These are phyloP conservation scores for Malurus alboscapulatus DNA, from an alignment of 2,113 vertebrate genomes.

Conservation along the genomic window DNA sequence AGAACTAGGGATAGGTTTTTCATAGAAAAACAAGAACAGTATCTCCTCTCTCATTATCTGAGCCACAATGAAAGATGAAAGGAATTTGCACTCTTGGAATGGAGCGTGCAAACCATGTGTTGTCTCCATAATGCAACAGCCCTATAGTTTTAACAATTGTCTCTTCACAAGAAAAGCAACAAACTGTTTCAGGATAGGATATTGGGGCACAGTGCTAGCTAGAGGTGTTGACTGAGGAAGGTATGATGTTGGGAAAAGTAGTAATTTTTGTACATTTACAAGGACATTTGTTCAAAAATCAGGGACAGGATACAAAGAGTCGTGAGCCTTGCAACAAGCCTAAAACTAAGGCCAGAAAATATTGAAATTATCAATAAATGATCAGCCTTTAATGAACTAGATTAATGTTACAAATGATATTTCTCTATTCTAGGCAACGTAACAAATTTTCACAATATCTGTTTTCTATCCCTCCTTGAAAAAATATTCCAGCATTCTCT, in stretches of 20 bases:
- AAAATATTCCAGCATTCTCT: background rate
- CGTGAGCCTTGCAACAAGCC: background rate
- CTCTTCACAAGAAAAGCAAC: background rate
- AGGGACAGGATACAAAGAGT: background rate
- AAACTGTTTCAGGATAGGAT: background rate
- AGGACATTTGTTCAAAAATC: background rate
- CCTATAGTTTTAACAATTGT: background rate
- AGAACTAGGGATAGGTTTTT: background rate
- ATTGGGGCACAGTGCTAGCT: background rate
- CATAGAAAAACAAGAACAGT: background rate
- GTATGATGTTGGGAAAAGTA: background rate
- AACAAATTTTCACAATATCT: background rate
- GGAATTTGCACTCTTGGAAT: background rate
- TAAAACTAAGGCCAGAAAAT: background rate
- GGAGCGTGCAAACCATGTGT: background rate
- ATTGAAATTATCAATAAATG: background rate
- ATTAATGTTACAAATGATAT: background rate
- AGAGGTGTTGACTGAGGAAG: background rate
- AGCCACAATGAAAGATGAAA: background rate
- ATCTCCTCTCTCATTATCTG: background rate
- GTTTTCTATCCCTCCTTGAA: background rate
- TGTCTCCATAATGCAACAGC: background rate
- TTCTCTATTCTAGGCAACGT: background rate
- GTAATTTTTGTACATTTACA: background rate
- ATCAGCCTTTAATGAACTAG: background rate